Evolutionary conservation across 2,113 vertebrate genomes (phyloP), one percentile per base, ranked within the genome.

Genomic region (Perca fluviatilis): DNA sequence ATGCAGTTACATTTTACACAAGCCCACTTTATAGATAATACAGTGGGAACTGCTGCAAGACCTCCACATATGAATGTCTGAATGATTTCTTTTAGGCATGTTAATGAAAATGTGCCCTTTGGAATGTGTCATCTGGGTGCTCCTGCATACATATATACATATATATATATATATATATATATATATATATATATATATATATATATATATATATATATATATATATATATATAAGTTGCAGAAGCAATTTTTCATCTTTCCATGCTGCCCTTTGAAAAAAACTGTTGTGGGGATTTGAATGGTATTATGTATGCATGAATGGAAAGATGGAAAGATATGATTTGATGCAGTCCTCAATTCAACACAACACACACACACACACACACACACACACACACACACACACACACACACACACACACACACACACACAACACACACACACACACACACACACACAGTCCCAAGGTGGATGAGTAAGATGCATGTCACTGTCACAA

Each of bases 401-500:
- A 30, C 57, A 60, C 57, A 60, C 25, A 60, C 57, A 60, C 57
- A 60, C 57, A 60, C 57, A 60, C 58, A 61, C 58, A 61, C 58
- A 6, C 30, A 66, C 54, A 62, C 74, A 81, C 68, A 8, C 68
- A 71, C 72, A 14, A 61, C 46, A 58, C 60, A 79, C 54, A 33
- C 58, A 25, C 30, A 23, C 53, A 65, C 53, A 64, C 77, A 63
- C 57, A 56, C 56, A 49, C 71, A 70, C 72, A 70, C 51, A 21
- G 13, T 33, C 54, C 58, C 33, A 86, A 73, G 66, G 36, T 79
- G 79, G 68, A 87, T 88, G 85, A 66, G 51, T 85, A 78, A 87
- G 58, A 69, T 70, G 85, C 81, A 86, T 63, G 73, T 87, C 51
- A 87, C 86, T 79, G 78, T 78, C 82, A 80, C 53, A 76, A 72